Base-by-base conservation (phyloP, 2,797 vertebrate genomes). In the Harpagifer antarcticus region DNA sequence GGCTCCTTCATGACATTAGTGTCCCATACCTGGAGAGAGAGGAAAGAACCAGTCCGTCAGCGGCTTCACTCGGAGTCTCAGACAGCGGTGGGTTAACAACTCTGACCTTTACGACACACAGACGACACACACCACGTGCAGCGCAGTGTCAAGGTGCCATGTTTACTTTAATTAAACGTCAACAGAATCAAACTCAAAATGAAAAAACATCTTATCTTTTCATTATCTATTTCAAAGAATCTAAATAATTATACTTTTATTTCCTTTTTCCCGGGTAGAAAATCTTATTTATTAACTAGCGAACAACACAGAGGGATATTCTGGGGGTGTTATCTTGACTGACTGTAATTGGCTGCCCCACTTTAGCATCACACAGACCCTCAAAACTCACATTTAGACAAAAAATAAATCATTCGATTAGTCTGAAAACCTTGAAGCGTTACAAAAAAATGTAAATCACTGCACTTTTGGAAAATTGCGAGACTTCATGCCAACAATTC, bases 11-110 rank as follows among this genome's bases (percentile, higher is more conserved):
- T 95, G 95, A 0, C 94, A 94, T 95, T 97, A 97, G 86, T 95
- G 95, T 92, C 96, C 97, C 96, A 96, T 95, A 95, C 98, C 98
- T 99, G 95, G 80, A 89, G 65, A 84, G 52, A 92, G 37, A 95
- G 59, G 74, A 9, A 27, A 78, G 71, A 48, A 75, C 3, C 11
- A 33, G 68, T 66, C 37, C 0, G 44, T 90, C 19, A 88, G 80
- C 0, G 33, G 56, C 14, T 65, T 53, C 15, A 59, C 19, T 3
- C 45, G 0, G 14, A 11, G 65, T 43, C 31, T 44, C 5, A 74
- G 68, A 67, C 78, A 82, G 61, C 44, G 69, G 75, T 23, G 13
- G 5, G 40, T 67, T 78, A 62, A 76, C 2, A 43, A 55, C 49
- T 54, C 14, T 69, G 78, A 71, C 45, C 42, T 6, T 27, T 9